Base-by-base conservation (phyloP, 2,797 vertebrate genomes). In the Peromyscus aztecus region DNA sequence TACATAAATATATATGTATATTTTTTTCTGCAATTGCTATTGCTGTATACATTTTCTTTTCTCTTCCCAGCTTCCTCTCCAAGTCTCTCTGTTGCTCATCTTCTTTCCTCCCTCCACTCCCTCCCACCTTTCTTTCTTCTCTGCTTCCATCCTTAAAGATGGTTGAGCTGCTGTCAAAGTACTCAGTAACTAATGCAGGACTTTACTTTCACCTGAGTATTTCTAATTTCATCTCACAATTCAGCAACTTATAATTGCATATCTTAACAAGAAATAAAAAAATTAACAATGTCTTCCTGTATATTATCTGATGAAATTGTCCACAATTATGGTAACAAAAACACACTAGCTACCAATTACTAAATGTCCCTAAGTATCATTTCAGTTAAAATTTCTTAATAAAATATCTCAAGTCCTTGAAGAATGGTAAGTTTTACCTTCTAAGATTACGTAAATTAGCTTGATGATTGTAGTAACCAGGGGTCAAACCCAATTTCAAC, bases 271-370 rank as follows among this genome's bases (percentile, higher is more conserved):
- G 14, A 71, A 90, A 37, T 1, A 52, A 52, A 52, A 6, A 1
- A 85, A 65, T 81, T 77, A 73, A n/a, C 43, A 83, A 27, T 69
- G 49, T n/a, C 13, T 43, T 46, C 21, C 57, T 57, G 0, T 9
- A 12, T 85, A 34, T 61, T 57, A 65, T 69, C 52, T 57, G 43
- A 93, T 13, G 19, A 27, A 31, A 3, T 86, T 76, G 31, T 46
- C 23, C 43, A 8, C 40, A 86, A 87, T 82, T 78, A 46, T 16
- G 49, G 43, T 31, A 93, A 63, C 73, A 90, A 86, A 61, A 82
- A 49, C 75, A 55, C 2, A 86, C 21, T 11, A 71, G 4, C 4
- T 75, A 65, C 24, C 9, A 69, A 81, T 52, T 61, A 81, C 40
- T 94, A 83, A 95, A 61, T 6, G 67, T n/a, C 7, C 19, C 6